Evolutionary conservation across 2,797 vertebrate genomes (phyloP), one percentile per base, ranked within the genome.

Genomic region (Lepidocolaptes lacrymiger): DNA sequence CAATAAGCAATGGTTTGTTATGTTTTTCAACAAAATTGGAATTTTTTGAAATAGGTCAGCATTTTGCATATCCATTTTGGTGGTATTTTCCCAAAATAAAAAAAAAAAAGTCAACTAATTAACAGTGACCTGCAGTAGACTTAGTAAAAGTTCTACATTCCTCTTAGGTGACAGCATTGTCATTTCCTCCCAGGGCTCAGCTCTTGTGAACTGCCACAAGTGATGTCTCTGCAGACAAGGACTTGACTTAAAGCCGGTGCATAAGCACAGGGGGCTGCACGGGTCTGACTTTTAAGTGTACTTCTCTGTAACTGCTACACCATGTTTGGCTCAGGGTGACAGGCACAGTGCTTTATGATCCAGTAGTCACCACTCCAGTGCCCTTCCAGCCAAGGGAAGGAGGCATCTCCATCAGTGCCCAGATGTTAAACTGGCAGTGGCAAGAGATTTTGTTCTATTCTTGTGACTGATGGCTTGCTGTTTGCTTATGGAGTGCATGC

Each of bases 281-380:
- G 14, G 18, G 74, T 80, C 61, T 77, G 51, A 10, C 24, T 80
- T 75, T 22, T 36, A 54, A 86, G 12, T 20, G 41, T 89, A 3
- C 41, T 46, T 54, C 39, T 49, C 15, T 87, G 64, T 32, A 28
- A 30, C 4, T 6, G 4, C 37, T 64, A 22, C n/a, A n/a, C 12
- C 1, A 1, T 22, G 17, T 64, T 92, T 37, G 56, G 16, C 51
- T 56, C 4, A 2, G 54, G 34, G 34, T 0, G 0, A 19, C 43
- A 41, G 43, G 22, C 18, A 8, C 1, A 0, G 54, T 21, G 28
- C 14, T 83, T 56, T 67, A 37, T 61, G 37, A 44, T 36, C 4
- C 61, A 23, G 14, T 2, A 22, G 30, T n/a, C 36, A 37, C 37
- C 36, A 39, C 55, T 61, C 52, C 32, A 41, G 41, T 17, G 78